Evolutionary conservation across 1,140 invertebrate genomes (phyloP).

Genomic region (Atopsyche davidsoni): DNA sequence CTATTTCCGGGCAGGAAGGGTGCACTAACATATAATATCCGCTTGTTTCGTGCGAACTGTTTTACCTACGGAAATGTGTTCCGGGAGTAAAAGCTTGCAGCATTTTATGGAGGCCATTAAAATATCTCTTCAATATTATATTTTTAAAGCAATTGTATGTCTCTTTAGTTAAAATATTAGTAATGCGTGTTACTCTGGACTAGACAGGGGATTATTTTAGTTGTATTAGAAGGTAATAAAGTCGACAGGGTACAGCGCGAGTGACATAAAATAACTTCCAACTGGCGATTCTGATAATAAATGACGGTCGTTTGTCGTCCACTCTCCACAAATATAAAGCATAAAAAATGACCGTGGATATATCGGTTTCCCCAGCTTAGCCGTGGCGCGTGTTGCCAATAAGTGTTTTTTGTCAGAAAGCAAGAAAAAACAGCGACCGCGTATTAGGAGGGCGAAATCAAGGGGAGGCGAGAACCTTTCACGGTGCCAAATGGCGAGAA

Average conservation of each 20-base stretch:
- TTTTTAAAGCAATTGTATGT: too few relatives aligned
- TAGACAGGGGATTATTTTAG: too few relatives aligned
- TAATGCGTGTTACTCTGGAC: too few relatives aligned
- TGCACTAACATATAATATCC: slow-evolving; percentile 28
- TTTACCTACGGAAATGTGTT: too few relatives aligned
- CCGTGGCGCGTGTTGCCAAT: slow-evolving; percentile 26
- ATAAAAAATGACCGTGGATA: slow-evolving; percentile 28
- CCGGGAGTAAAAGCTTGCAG: too few relatives aligned
- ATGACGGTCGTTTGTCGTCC: slow-evolving; percentile 30
- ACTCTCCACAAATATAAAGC: slow-evolving; percentile 28
- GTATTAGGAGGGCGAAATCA: slow-evolving; percentile 21
- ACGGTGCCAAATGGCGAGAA: slow-evolving; percentile 19
- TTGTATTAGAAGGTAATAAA: too few relatives aligned
- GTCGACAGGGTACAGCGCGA: slow-evolving; percentile 10
- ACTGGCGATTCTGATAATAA: slow-evolving; percentile 30
- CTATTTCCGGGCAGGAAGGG: slow-evolving; percentile 28
- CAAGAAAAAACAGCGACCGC: slow-evolving; percentile 22
- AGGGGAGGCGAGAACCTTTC: slow-evolving; percentile 12
- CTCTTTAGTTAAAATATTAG: too few relatives aligned
- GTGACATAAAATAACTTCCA: slow-evolving; percentile 27
- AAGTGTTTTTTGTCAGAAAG: slow-evolving; percentile 28
- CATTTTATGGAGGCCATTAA: too few relatives aligned
- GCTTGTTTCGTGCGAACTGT: slow-evolving; percentile 18
- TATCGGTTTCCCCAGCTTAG: slow-evolving; percentile 19
- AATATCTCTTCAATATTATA: too few relatives aligned